Evolutionary conservation across 92 coral and sea anemone species (phyloP), one percentile per base, ranked within the genome.

Genomic region (Actinernus sp.): DNA sequence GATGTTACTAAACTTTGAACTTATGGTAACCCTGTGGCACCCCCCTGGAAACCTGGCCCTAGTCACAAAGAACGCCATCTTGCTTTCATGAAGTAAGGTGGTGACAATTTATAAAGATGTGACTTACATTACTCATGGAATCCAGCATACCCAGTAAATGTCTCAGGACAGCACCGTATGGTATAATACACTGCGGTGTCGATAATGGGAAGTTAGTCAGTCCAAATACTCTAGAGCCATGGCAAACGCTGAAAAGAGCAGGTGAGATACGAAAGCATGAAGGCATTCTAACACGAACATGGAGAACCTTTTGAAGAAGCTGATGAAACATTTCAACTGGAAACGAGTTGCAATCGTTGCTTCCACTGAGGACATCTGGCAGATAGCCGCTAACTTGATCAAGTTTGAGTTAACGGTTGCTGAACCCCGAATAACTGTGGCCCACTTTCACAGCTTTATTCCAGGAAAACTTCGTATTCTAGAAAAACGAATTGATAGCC

Each of bases 271-370:
- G 68, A 41, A 40, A 62, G 18, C 69, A 62, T 62, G 55, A 41
- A 26, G 55, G 69, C 21, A 62, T 62, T 62, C 69, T n/a, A n/a
- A n/a, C n/a, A n/a, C n/a, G n/a, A n/a, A n/a, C 26, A 30, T n/a
- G n/a, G n/a, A 61, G 39, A 11, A 70, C n/a, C n/a, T n/a, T n/a
- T n/a, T n/a, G n/a, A n/a, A n/a, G n/a, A n/a, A n/a, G n/a, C n/a
- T n/a, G n/a, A n/a, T n/a, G n/a, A n/a, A n/a, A n/a, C n/a, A n/a
- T n/a, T n/a, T n/a, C n/a, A n/a, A n/a, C n/a, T n/a, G 93, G 93
- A 87, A 81, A 49, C 83, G 93, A 4, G 93, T 87, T n/a, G 93
- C 93, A 16, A 87, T 87, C 21, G 71, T 87, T n/a, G 88, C 93
- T 17, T 87, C 93, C 10, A 87, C 93, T 2, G 93, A 87, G 93